Evolutionary conservation across 2,888 invertebrate genomes (phyloP), one percentile per base, ranked within the genome.

Genomic region (Deroplatys truncata): DNA sequence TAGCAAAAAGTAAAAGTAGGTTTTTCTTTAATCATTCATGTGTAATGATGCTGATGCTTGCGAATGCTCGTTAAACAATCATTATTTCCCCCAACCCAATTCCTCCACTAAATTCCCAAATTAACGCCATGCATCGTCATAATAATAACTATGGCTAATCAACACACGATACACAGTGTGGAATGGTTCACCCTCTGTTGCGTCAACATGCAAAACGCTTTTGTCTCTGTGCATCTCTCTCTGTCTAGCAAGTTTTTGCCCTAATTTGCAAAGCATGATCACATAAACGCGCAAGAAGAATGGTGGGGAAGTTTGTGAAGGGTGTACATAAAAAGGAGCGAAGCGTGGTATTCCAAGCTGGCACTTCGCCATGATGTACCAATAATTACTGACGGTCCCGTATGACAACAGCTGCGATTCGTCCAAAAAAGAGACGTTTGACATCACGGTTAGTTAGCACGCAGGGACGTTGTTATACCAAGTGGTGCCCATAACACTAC

Each of bases 231-330:
- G 13, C 43, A 72, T 72, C 56, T 72, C 25, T 72, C 20, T 20
- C 56, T 72, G n/a, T 84, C 49, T 10, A 28, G 28, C 43, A 85
- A 56, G 10, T 85, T 85, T 85, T 85, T 85, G 85, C 85, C 28
- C 49, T 85, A 85, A 85, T 85, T 85, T 85, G 85, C 43, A 28
- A 85, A 85, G 85, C 56, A 85, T 43, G 85, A 29, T 85, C 56
- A 49, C 85, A 56, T 85, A 85, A 85, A 56, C 85, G 56, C 25
- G n/a, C 15, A 56, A 85, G 56, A 35, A 85, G 85, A 15, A 28
- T 49, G 56, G 25, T 28, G 31, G 31, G 84, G 56, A 72, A 72
- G 20, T 72, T 72, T 72, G 56, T 72, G 56, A 72, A 72, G 56
- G 84, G 15, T 29, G 8, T 29, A 29, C 84, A 84, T 29, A 84